Percentiles rank a stretch among this genome's conserved stretches.
These are phyloP conservation scores for Anastrepha ludens DNA, from an alignment of 1,140 invertebrate species.

Conservation along the genomic window DNA sequence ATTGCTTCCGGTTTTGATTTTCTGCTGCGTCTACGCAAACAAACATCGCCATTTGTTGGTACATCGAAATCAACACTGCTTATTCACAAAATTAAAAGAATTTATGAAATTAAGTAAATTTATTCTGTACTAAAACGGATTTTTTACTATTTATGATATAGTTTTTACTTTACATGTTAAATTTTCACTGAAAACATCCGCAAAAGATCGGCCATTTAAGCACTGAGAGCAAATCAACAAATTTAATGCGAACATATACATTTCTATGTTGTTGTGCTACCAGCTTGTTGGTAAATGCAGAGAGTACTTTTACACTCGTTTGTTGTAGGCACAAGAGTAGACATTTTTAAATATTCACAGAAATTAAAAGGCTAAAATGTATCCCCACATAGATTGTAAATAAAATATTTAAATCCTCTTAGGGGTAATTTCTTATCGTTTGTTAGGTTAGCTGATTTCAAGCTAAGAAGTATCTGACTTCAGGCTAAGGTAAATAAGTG, in stretches of 20 bases:
- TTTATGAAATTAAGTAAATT: neutral
- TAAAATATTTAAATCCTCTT: too few species aligned
- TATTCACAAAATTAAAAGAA: neutral
- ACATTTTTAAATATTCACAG: too few species aligned
- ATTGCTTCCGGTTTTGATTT: conserved; percentile 47
- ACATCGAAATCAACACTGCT: neutral
- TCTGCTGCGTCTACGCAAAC: conserved; percentile 14
- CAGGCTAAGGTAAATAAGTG: too few species aligned
- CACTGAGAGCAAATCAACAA: conserved; percentile 24
- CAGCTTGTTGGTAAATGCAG: neutral
- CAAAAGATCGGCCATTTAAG: neutral
- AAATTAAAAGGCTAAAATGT: too few species aligned
- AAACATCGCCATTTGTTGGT: neutral
- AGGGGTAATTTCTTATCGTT: too few species aligned
- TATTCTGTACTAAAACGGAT: neutral
- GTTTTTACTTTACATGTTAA: neutral
- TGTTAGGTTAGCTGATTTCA: too few species aligned
- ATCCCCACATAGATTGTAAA: too few species aligned
- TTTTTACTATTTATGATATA: neutral
- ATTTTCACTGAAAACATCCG: neutral
- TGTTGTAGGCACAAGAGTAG: too few species aligned
- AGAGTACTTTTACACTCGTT: neutral
- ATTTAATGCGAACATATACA: conserved; percentile 28
- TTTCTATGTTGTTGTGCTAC: neutral
- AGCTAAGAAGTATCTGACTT: too few species aligned